These are phyloP conservation scores for Noctua comes DNA, from an alignment of 2,888 invertebrate species.

Conservation along the genomic window DNA sequence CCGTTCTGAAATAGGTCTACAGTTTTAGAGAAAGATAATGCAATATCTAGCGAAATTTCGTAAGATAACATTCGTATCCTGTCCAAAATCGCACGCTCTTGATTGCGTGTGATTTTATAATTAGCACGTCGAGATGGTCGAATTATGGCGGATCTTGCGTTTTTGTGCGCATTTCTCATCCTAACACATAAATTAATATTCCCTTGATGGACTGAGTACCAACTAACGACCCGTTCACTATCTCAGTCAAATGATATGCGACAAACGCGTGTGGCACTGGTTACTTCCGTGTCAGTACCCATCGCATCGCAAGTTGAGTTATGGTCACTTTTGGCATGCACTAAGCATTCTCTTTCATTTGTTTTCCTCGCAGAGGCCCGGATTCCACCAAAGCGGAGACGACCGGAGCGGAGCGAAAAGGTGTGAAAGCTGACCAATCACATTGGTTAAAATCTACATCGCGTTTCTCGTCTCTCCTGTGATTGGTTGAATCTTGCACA, in stretches of 20 bases:
- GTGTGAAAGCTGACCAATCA: too few relatives aligned
- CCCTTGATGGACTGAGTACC: constrained; percentile 6
- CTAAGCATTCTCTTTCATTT: background rate
- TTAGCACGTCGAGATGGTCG: constrained; percentile 66
- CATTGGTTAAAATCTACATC: too few relatives aligned
- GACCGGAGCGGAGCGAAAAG: too few relatives aligned
- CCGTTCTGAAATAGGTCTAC: constrained; percentile 56
- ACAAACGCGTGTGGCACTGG: background rate
- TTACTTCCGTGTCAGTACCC: background rate
- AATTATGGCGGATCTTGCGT: constrained; percentile 80
- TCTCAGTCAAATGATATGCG: background rate
- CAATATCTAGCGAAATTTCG: constrained; percentile 48
- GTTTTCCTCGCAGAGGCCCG: background rate
- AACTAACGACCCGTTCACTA: background rate
- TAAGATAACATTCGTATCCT: constrained; percentile 38
- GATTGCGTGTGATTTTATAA: constrained; percentile 44
- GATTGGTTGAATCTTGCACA: too few relatives aligned
- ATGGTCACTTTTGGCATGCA: background rate
- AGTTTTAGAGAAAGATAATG: constrained; percentile 47
- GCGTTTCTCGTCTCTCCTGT: too few relatives aligned
- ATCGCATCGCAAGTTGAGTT: background rate
- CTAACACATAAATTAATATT: constrained; percentile 55
- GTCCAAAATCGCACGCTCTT: constrained; percentile 19
- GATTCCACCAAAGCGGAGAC: too few relatives aligned
- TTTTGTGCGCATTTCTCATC: constrained; percentile 81